Percentiles rank a stretch among this genome's conserved stretches.
These are phyloP conservation scores for Mesitornis unicolor DNA, from an alignment of 2,113 vertebrate genomes.

Conservation along the genomic window DNA sequence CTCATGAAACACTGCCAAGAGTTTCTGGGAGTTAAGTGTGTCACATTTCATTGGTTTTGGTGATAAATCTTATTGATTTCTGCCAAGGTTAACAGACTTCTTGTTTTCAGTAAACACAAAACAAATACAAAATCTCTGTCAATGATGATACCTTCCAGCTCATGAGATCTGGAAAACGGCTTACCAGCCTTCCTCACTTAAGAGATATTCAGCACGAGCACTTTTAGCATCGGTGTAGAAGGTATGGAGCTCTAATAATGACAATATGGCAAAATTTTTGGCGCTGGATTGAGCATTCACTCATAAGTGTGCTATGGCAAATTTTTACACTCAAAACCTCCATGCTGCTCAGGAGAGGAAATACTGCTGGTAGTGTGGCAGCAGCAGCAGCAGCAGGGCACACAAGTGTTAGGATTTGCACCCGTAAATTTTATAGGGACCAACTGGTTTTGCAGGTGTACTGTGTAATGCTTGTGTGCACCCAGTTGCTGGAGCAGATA, in stretches of 20 bases:
- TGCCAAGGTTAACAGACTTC: background rate
- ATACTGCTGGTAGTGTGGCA: background rate
- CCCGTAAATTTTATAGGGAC: background rate
- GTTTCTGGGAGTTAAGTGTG: background rate
- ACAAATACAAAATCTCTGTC: background rate
- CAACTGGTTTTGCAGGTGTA: slow-evolving; percentile 47
- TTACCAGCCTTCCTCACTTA: background rate
- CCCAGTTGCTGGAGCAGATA: background rate
- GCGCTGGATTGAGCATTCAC: background rate
- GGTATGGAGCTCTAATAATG: background rate
- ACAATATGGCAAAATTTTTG: background rate
- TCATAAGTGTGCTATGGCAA: background rate
- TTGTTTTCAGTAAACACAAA: background rate
- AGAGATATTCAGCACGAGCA: background rate
- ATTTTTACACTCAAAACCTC: background rate
- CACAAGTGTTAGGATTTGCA: background rate
- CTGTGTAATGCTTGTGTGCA: background rate
- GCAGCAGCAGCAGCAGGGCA: background rate
- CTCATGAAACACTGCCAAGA: background rate
- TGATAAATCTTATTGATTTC: background rate
- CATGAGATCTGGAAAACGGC: background rate
- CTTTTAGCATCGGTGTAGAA: background rate
- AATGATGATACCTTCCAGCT: background rate
- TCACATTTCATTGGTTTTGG: background rate
- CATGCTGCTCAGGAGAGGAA: accelerated